Conservation (phyloP, 2,797 vertebrate species). For the Scolopax rusticola region DNA sequence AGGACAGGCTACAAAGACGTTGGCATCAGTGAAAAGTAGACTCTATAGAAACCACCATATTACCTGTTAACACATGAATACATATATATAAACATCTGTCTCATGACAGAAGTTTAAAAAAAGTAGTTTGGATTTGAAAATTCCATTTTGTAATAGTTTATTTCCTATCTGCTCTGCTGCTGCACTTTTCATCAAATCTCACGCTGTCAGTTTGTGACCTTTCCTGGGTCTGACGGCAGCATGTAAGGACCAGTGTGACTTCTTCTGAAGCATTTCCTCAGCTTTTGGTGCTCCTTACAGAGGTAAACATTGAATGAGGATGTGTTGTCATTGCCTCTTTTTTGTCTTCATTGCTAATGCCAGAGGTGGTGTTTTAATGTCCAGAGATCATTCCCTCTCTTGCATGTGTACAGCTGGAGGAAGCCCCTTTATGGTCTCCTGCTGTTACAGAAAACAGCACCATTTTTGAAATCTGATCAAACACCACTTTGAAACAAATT, state of each 20-base stretch:
- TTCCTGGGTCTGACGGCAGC: background rate
- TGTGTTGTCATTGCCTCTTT: background rate
- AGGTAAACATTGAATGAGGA: background rate
- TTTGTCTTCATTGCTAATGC: background rate
- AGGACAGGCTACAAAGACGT: background rate
- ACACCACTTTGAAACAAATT: background rate
- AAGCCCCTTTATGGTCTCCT: background rate
- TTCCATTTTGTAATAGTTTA: background rate
- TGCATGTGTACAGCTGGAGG: background rate
- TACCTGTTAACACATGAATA: background rate
- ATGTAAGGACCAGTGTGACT: background rate
- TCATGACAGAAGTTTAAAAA: background rate
- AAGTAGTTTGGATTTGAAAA: background rate
- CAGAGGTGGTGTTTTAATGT: background rate
- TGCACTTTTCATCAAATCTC: background rate
- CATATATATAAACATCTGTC: background rate
- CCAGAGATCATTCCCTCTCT: background rate
- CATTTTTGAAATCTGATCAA: background rate
- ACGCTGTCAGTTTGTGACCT: background rate
- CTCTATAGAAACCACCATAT: background rate
- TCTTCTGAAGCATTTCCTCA: background rate
- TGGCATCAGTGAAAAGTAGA: background rate
- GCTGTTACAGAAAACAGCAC: background rate
- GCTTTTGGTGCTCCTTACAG: background rate
- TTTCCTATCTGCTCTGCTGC: background rate